Evolutionary conservation across 2,113 vertebrate genomes (phyloP), one percentile per base, ranked within the genome.

Genomic region (Xenopus borealis): DNA sequence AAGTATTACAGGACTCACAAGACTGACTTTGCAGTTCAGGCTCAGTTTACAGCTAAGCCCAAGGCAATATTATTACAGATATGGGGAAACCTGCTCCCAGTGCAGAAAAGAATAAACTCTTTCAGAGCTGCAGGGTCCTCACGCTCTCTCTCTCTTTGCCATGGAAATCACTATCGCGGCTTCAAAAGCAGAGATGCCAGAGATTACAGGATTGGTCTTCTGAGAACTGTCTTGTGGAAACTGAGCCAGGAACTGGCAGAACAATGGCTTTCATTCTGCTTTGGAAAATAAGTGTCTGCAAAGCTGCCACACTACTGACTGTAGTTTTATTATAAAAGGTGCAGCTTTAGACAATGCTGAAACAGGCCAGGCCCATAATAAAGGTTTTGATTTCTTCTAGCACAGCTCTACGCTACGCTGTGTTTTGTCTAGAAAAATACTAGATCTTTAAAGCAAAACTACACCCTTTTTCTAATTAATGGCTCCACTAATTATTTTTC

Each of bases 121-220:
- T 76, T 76, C 73, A 76, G 58, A 46, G n/a, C 66, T 16, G 47
- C 11, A 55, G 14, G 40, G 58, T 67, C 66, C 66, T 40, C 58
- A 62, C 53, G n/a, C 33, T 10, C 16, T 33, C 66, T 7, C 33
- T 40, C 33, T 40, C 33, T 40, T 6, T 40, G 59, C 67, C 64
- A 70, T 45, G 62, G 61, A 70, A 77, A 64, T 77, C 74, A 64
- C 30, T 62, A 77, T 61, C 64, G 45, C 46, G 23, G 57, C 73
- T 69, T 69, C 61, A 77, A 9, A 40, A 40, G 33, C 5, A 40
- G 74, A 77, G 59, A 77, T 77, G 74, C 57, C 23, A 64, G 27
- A 69, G 74, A 77, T 77, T 77, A 77, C 66, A 40, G 74, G 74
- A 69, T 75, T 66, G 69, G 66, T 77, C 74, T 77, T 77, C 66